phyloP scores from a whole-genome alignment of 2,797 vertebrate species.

The Margarornis squamiger region DNA sequence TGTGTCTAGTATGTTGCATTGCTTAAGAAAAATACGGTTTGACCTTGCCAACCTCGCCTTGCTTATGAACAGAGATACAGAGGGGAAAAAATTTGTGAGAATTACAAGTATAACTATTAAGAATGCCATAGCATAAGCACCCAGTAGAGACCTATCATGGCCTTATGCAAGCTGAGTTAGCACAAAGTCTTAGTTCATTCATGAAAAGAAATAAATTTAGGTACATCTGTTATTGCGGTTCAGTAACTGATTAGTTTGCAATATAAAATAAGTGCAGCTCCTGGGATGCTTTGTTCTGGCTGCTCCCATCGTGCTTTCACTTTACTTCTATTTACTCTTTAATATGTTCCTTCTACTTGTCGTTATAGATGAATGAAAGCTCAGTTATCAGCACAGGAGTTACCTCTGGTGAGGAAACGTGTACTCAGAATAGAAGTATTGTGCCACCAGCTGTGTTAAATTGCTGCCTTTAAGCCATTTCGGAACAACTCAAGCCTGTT shows the following conservation, averaged over 20 bases:
- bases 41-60: neutral
- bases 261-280: slow-evolving; percentile 4
- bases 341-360: neutral
- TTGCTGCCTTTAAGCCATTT: slow-evolving; percentile 57
- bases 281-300: neutral
- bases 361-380: slow-evolving; percentile 1
- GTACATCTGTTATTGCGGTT: neutral
- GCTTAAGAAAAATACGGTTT: neutral
- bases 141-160: neutral
- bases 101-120: neutral
- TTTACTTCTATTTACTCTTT: neutral
- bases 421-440: slow-evolving; percentile 42
- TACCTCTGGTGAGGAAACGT: slow-evolving; percentile 1
- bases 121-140: neutral
- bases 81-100: neutral
- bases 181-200: slow-evolving; percentile 18
- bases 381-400: slow-evolving; percentile 19
- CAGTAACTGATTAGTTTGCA: neutral
- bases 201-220: neutral
- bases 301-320: neutral
- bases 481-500: slow-evolving; percentile 25
- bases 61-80: neutral
- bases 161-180: neutral
- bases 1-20: neutral
- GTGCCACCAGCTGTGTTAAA: slow-evolving; percentile 66